Base-by-base conservation (phyloP, 92 coral and sea anemone genomes). In the Epizoanthus scotinus region DNA sequence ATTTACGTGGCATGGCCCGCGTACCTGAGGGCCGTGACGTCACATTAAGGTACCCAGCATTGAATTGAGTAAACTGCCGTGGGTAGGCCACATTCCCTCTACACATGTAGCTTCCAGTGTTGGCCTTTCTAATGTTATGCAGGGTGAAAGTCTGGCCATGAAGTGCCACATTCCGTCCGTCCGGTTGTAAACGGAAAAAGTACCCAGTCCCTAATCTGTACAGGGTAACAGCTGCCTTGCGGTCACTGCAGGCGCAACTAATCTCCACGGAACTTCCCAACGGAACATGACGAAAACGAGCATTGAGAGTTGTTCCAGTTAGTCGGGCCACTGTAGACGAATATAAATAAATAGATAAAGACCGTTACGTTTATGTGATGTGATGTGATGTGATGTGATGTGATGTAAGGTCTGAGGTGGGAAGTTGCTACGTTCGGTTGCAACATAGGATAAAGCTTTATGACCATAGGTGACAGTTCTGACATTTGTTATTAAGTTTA, bases 81-180 rank as follows among this genome's bases (percentile, higher is more conserved):
- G 79, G 79, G 13, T 34, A 29, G 5, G 0, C 0, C 9, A 61
- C 38, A 8, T 2, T 9, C 6, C 79, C 79, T 3, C 26, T 17
- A 20, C 79, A 73, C 8, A 57, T 19, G 22, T 73, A 56, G 5
- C 18, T 8, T 56, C 60, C 61, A 31, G 28, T 19, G 47, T 25
- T 26, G 19, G 21, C 40, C 67, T 20, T 57, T 19, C 66, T 55
- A 27, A 57, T 13, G 6, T 56, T 73, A 24, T 56, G 79, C 59
- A 73, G 61, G 5, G 79, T 73, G 3, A 73, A 73, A 55, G 15
- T 56, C 66, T 73, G 79, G 1, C 79, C 79, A 57, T 73, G 79
- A 57, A 73, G 79, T 34, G 29, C 65, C 40, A 73, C 29, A 36
- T 61, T 56, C 18, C 79, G 29, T 27, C 59, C 9, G 5, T 15